Evolutionary conservation across 2,797 vertebrate species (phyloP).

Genomic region (Sebastolobus alascanus): DNA sequence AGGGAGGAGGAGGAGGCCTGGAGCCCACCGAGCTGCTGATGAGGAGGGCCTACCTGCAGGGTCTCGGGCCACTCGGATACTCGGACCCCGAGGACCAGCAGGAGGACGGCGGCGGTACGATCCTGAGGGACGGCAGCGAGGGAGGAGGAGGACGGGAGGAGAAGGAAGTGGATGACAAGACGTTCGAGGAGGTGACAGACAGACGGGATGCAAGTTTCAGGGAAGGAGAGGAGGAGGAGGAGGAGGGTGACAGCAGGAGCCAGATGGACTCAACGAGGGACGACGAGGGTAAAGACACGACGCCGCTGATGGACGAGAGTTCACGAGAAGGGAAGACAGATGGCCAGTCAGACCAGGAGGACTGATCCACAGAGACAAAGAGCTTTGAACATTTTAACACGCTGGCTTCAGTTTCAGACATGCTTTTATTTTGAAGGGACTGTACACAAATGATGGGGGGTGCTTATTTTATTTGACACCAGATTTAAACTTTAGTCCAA

Average conservation of each 20-base stretch:
- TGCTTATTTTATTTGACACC: no score
- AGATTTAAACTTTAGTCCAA: no score
- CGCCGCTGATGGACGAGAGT: slow-evolving; percentile 92
- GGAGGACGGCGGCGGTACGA: slow-evolving; percentile 64
- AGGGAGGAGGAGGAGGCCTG: slow-evolving; percentile 64
- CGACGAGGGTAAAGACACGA: slow-evolving; percentile 82
- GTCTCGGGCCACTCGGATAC: slow-evolving; percentile 92
- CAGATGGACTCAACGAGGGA: slow-evolving; percentile 90
- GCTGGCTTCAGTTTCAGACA: slow-evolving; percentile 9
- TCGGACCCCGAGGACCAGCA: slow-evolving; percentile 93
- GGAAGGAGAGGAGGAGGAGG: slow-evolving; percentile 85
- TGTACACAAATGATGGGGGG: slow-evolving; percentile 1
- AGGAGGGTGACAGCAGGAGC: slow-evolving; percentile 87
- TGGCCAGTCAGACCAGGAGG: slow-evolving; percentile 92
- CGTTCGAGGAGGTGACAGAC: slow-evolving; percentile 87
- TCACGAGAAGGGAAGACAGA: slow-evolving; percentile 93
- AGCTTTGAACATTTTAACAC: no score
- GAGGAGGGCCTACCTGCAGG: slow-evolving; percentile 93
- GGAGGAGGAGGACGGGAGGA: slow-evolving; percentile 45
- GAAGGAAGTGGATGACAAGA: slow-evolving; percentile 80
- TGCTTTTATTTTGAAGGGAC: slow-evolving; percentile 5
- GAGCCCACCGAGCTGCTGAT: slow-evolving; percentile 95
- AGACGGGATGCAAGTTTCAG: slow-evolving; percentile 89
- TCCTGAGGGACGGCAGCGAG: slow-evolving; percentile 72
- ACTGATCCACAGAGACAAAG: slow-evolving; percentile 85